Evolutionary conservation across 1,140 invertebrate species (phyloP), one percentile per base, ranked within the genome.

Genomic region (Drosophila bocki): DNA sequence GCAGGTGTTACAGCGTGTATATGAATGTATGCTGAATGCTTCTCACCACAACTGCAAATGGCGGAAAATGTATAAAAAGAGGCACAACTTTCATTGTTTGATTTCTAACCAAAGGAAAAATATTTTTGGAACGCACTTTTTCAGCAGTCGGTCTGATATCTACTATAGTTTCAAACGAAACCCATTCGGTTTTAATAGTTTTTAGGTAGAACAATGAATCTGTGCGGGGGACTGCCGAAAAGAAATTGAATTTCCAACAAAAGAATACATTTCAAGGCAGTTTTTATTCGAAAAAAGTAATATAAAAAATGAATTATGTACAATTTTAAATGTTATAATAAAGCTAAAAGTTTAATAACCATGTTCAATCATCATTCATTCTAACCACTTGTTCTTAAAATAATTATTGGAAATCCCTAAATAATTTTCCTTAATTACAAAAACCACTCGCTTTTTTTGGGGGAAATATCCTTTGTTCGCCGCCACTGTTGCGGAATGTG

Each of bases 31-130:
- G 15, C 51, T 33, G 44, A 57, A 50, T 83, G 75, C 63, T 80
- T 84, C 77, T 84, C 77, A 62, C 33, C 72, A 29, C 62, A 80
- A 60, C 78, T 81, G 82, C 65, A 85, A 85, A 78, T 81, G 78
- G 75, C 62, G 72, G 65, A 84, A 88, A 88, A 90, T 80, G 68
- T 62, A 19, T 54, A 50, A 72, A 51, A 68, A 65, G 26, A 32
- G n/a, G 35, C 39, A 64, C 41, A 64, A 64, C 39, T 69, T 60
- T 78, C 64, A 81, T 85, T 85, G 78, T 81, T 79, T 69, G 64
- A 64, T 57, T 47, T 75, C 32, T 50, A 64, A 42, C 12, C 19
- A 45, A 51, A 37, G 42, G 35, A 19, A 35, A 60, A 78, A 80
- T 70, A 70, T 74, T 65, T 75, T 80, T 75, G 48, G 6, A 35